phyloP scores from a whole-genome alignment of 2,113 vertebrate species.

The Corythoichthys haematopterus region DNA sequence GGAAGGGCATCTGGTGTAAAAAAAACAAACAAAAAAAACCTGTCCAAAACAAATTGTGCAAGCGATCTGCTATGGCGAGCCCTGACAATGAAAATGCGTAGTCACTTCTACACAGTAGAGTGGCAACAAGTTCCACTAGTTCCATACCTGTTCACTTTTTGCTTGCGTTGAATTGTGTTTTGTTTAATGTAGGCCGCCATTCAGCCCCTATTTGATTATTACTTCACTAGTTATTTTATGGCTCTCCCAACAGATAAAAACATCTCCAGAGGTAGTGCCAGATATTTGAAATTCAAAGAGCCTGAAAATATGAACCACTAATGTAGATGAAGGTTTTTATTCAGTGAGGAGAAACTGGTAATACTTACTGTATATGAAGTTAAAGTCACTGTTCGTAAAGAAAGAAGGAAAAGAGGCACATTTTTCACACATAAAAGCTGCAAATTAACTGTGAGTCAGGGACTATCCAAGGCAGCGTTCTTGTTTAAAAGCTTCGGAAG shows the following conservation, averaged over 20 bases:
- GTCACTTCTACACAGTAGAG: not conserved
- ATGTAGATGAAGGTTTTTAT: not conserved
- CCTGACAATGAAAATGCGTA: not conserved
- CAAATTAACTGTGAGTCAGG: conserved; percentile 13
- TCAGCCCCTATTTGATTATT: not conserved
- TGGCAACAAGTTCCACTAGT: not conserved
- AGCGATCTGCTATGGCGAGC: too few relatives aligned
- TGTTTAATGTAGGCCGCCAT: too few relatives aligned
- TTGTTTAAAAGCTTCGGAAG: conserved; percentile 22
- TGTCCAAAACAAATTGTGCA: too few relatives aligned
- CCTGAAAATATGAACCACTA: not conserved
- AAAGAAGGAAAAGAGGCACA: conserved; percentile 1
- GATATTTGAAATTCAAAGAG: not conserved
- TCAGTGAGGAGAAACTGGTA: not conserved
- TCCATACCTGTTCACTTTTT: not conserved
- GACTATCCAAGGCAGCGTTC: conserved; percentile 11
- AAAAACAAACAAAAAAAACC: too few relatives aligned
- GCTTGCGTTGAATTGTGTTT: not conserved
- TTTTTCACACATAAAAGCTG: conserved; percentile 20
- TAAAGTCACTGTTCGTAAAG: not conserved
- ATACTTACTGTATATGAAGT: not conserved
- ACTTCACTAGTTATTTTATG: not conserved
- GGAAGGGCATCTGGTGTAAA: too few relatives aligned
- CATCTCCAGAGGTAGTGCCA: not conserved
- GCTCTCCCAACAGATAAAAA: not conserved